Evolutionary conservation across 2,797 vertebrate species (phyloP), one percentile per base, ranked within the genome.

Genomic region (Channa striata): DNA sequence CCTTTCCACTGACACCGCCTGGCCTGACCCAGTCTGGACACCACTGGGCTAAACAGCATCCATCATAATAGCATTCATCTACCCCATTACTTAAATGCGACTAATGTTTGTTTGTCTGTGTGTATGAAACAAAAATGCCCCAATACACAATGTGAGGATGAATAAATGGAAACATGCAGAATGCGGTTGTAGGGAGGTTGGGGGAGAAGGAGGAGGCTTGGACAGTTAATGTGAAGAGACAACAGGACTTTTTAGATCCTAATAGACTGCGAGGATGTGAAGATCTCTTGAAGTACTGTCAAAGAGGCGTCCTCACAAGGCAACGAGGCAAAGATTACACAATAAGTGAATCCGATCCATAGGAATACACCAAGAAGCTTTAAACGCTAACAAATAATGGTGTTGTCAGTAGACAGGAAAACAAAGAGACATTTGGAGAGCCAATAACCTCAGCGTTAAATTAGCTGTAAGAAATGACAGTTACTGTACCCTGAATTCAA

Each of bases 1-100:
- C 82, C 86, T 89, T 90, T 88, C 72, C 75, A 74, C 71, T 81
- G 83, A 78, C 82, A 70, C 5, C 50, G 69, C 75, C 78, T 8
- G 25, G 74, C 51, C 67, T 82, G 85, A 90, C 87, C 83, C 72
- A 21, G 43, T 52, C 78, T 57, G 78, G 85, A 81, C 82, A 83
- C 43, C 34, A 16, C 46, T 13, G 40, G 34, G 61, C 84, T 59
- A 50, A 90, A 82, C 74, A 57, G 67, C 68, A 85, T 82, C 66
- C 50, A 81, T 87, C 80, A 82, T 51, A 54, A 47, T 2, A 67
- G 36, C 33, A 40, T 42, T 48, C 6, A 30, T 63, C 48, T 61
- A 16, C 52, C 68, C 49, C 33, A 25, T 53, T 50, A 21, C 20
- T 21, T 9, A 39, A 68, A 49, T 42, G 36, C 49, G n/a, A 30